Conservation (phyloP, 2,797 vertebrate species). For the Microctenopoma stevenorrisi region DNA sequence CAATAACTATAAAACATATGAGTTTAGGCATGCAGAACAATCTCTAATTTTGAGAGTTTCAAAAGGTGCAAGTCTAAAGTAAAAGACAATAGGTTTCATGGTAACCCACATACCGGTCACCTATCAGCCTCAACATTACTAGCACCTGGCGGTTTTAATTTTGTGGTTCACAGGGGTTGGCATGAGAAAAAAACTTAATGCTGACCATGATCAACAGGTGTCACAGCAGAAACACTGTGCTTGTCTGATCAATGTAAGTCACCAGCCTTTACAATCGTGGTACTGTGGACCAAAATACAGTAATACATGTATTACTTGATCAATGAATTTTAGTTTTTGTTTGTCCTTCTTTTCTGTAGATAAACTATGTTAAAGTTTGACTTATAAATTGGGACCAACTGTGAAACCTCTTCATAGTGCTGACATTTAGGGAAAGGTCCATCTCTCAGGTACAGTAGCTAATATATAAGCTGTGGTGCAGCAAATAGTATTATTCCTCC, state of each 20-base stretch:
- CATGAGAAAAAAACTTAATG: too few species aligned
- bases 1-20: not conserved
- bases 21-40: not conserved
- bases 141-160: too few species aligned
- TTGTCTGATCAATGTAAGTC: not conserved
- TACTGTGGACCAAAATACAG: not conserved
- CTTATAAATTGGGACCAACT: not conserved
- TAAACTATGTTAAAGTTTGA: not conserved
- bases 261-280: not conserved
- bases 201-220: too few species aligned
- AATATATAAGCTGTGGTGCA: not conserved
- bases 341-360: not conserved
- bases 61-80: not conserved
- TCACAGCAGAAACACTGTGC: too few species aligned
- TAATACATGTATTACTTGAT: not conserved
- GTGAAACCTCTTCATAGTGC: not conserved
- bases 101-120: not conserved
- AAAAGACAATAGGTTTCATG: not conserved
- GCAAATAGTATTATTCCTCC: not conserved
- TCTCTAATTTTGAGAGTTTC: not conserved
- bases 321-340: not conserved
- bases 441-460: not conserved
- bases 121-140: too few species aligned
- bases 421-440: constrained; percentile 1
- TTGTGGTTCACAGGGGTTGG: too few species aligned